Evolutionary conservation across 1,140 invertebrate genomes (phyloP), one percentile per base, ranked within the genome.

Genomic region (Lordiphosa clarofinis): DNA sequence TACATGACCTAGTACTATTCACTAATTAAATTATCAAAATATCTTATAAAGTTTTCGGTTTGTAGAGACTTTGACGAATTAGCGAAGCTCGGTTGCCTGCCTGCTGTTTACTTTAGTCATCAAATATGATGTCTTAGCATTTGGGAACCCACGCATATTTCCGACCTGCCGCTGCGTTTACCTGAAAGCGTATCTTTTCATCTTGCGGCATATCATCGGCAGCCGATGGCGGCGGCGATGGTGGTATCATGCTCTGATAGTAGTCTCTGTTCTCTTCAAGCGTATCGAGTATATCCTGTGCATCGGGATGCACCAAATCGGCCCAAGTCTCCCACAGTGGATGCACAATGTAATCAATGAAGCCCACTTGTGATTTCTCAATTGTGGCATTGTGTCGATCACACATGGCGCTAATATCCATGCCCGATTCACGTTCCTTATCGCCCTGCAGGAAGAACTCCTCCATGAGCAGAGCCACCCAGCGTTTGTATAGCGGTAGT

Each of bases 291-390:
- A 99, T 99, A 47, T 98, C 96, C 90, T 99, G 97, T 7, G 98
- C 98, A 89, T 99, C 98, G 0, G 98, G 98, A 90, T 99, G 97
- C 2, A 99, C 98, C 28, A 99, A 91, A 89, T 99, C 98, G 8
- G 97, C 98, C 98, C 98, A 99, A 3, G 98, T 99, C 89, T 99
- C 98, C 97, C 97, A 99, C 12, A 99, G 90, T 5, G 98, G 98
- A 91, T 99, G 98, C 3, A 99, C 97, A 86, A 99, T 99, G 89
- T 99, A 99, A 90, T 99, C 98, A 86, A 99, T 99, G 89, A 99
- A 99, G 64, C 98, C 98, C 84, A 99, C 97, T 92, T 98, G 97
- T 68, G 97, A 96, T 91, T 99, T 99, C 90, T 99, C 98, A 87
- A 99, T 95, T 5, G 97, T 99, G 5, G 98, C 94, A 78, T 95